phyloP scores from a whole-genome alignment of 2,888 invertebrate genomes.

The Xylota sylvarum region DNA sequence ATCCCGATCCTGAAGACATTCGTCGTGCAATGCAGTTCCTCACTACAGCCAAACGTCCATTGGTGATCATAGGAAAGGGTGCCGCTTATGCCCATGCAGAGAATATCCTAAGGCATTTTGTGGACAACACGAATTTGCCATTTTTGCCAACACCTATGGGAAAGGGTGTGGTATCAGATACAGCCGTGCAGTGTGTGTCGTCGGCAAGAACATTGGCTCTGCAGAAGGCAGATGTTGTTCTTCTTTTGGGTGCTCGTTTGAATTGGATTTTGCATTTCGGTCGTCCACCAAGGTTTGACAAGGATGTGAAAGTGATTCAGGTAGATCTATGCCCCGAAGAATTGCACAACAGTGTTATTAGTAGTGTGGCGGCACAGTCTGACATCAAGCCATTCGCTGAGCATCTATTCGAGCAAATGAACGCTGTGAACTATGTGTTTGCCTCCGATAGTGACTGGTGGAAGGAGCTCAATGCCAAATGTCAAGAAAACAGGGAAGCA shows the following conservation, averaged over 20 bases:
- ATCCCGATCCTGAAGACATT: constrained; percentile 90
- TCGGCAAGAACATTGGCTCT: constrained; percentile 95
- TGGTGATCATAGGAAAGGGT: constrained; percentile 96
- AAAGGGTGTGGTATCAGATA: constrained; percentile 92
- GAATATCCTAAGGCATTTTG: constrained; percentile 88
- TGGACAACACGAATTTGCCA: constrained; percentile 91
- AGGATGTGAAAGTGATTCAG: constrained; percentile 95
- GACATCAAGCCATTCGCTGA: constrained; percentile 91
- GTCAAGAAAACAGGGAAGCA: constrained; percentile 90
- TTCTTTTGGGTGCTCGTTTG: constrained; percentile 95
- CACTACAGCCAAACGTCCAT: constrained; percentile 90
- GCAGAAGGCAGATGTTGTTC: constrained; percentile 94
- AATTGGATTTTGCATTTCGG: constrained; percentile 99
- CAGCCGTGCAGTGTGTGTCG: constrained; percentile 90
- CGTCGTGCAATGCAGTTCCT: constrained; percentile 89
- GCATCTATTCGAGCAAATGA: constrained; percentile 87
- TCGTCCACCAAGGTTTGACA: constrained; percentile 92
- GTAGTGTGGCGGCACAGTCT: constrained; percentile 93
- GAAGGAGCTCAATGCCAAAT: constrained; percentile 89
- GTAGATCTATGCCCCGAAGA: constrained; percentile 96
- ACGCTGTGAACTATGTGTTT: constrained; percentile 87
- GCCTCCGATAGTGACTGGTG: constrained; percentile 90
- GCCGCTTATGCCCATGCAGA: constrained; percentile 94
- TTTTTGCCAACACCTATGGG: constrained; percentile 98
- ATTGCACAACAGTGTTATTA: constrained; percentile 94